These are phyloP conservation scores for Rhopilema esculentum DNA, from an alignment of 30 jellyfish, hydroid and myxozoan species.

Conservation along the genomic window DNA sequence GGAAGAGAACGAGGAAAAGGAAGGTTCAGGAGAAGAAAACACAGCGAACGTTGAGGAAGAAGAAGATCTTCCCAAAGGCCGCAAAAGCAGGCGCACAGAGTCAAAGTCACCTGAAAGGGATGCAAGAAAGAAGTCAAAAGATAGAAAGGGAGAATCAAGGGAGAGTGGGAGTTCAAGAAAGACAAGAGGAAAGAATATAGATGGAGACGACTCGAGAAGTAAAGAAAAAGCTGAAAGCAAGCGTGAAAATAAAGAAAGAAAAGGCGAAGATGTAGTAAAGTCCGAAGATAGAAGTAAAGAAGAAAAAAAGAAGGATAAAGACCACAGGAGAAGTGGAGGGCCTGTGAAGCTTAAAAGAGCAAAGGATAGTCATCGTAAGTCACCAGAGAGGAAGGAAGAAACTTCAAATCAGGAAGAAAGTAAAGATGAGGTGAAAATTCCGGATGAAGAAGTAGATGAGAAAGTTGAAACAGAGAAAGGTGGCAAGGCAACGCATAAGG, in stretches of 20 bases:
- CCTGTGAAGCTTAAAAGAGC: constrained; percentile 66
- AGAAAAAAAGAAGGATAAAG: constrained; percentile 4
- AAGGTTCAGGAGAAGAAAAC: background rate
- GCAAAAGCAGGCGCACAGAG: background rate
- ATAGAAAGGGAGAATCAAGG: constrained; percentile 12
- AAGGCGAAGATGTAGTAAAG: background rate
- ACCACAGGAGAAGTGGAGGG: constrained; percentile 50
- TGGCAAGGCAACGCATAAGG: constrained; percentile 43
- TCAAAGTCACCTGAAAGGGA: constrained; percentile 17
- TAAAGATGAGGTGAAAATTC: constrained; percentile 54
- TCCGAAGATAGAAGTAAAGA: background rate
- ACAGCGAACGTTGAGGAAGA: background rate
- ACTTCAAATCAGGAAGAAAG: constrained; percentile 18
- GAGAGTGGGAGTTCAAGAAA: background rate
- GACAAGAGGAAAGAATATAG: background rate
- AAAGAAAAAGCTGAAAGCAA: constrained; percentile 19
- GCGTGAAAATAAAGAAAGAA: background rate
- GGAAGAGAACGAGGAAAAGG: background rate
- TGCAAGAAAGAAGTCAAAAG: constrained; percentile 45
- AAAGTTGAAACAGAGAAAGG: constrained; percentile 43
- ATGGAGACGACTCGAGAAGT: background rate
- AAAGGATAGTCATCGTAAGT: constrained; percentile 39
- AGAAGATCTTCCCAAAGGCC: background rate
- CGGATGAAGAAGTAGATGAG: constrained; percentile 55
- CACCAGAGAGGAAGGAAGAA: constrained; percentile 49